Base-by-base conservation (phyloP, 2,113 vertebrate genomes). In the Benitochromis conjunctus region DNA sequence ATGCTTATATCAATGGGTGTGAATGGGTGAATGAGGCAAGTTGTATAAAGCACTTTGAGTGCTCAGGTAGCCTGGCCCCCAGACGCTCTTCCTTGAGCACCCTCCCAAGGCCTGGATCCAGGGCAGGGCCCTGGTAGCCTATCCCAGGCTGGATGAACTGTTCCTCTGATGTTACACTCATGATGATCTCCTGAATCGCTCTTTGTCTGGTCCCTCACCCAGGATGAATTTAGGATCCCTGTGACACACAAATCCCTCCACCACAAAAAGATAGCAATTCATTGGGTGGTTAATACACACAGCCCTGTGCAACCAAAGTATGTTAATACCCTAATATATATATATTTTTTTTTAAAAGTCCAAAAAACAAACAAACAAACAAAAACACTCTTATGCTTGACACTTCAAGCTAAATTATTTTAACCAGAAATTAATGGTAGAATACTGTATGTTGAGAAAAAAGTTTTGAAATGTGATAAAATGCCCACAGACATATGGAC, bases 101-200 rank as follows among this genome's bases (percentile, higher is more conserved):
- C 31, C 31, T 31, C 31, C 31, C 1, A 64, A 36, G 18, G 60
- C n/a, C 60, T 64, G 60, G 60, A 64, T n/a, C 60, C 34, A 64
- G 31, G 3, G 60, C 0, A 5, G 18, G 18, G 60, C 34, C 6
- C 60, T 6, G 38, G 60, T 38, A 64, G 38, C 19, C 60, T 64
- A 38, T 38, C 4, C 60, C 19, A 64, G 0, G 34, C 34, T n/a
- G 60, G 34, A 64, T 38, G 18, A 64, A 38, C 10, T 38, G 10
- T 19, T 64, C 34, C 60, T 19, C 60, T 64, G 60, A 64, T 64
- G 31, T 64, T 64, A 64, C 34, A 64, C 31, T 64, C 60, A 64
- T 64, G 34, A 38, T n/a, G 38, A 64, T n/a, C 19, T 64, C 38
- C 60, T 64, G 19, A n/a, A 7, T 38, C 31, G 3, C 31, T 36